These are phyloP conservation scores for Trematocara macrostoma DNA, from an alignment of 2,113 vertebrate genomes.

Conservation along the genomic window DNA sequence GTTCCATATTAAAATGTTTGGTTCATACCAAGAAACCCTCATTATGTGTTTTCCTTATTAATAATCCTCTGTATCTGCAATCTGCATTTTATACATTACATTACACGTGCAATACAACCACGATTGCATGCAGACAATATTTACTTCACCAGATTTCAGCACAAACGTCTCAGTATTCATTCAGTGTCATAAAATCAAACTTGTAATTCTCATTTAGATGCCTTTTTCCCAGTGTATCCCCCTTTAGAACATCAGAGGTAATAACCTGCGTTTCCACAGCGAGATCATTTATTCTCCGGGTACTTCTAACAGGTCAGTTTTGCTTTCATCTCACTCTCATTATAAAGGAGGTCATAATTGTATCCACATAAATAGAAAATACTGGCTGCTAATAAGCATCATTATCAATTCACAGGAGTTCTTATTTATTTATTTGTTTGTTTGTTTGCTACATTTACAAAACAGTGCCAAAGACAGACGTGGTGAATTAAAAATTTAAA, in stretches of 20 bases:
- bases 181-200: neutral
- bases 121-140: neutral
- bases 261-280: neutral
- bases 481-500: neutral
- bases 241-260: neutral
- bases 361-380: slow-evolving; percentile 12
- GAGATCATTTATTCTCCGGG: neutral
- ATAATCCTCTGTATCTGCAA: neutral
- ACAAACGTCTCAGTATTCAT: neutral
- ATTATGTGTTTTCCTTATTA: neutral
- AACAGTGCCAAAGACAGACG: neutral
- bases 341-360: slow-evolving; percentile 11
- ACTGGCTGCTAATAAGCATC: neutral
- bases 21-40: neutral
- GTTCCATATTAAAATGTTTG: neutral
- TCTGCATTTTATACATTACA: neutral
- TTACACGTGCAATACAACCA: neutral
- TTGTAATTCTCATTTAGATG: neutral
- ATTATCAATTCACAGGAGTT: neutral
- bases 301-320: neutral
- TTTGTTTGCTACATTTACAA: neutral
- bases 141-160: neutral
- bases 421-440: neutral
- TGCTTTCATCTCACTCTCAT: neutral
- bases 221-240: neutral